Evolutionary conservation across 2,797 vertebrate species (phyloP).

Genomic region (Microcaecilia unicolor): DNA sequence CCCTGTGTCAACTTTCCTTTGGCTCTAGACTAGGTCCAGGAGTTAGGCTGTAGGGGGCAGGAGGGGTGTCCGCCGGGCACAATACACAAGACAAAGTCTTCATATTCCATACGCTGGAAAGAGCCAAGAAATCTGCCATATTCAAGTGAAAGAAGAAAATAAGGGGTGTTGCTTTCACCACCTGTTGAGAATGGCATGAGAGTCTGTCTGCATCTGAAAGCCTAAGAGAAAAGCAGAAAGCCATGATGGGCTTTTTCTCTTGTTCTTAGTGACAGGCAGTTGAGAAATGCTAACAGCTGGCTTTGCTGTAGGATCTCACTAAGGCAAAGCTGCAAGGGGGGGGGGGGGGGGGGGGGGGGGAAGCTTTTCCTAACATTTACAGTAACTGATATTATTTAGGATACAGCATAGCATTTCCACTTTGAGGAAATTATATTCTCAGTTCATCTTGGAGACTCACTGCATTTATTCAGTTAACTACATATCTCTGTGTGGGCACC

Average conservation of each 20-base stretch:
- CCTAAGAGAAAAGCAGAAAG: conserved; percentile 19
- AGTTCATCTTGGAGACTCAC: conserved; percentile 37
- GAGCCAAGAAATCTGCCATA: neutral
- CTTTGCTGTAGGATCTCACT: conserved; percentile 27
- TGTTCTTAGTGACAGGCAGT: conserved; percentile 13
- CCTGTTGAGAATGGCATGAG: conserved; percentile 9
- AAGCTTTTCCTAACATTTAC: conserved; percentile 32
- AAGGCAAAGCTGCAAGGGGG: conserved; percentile 43
- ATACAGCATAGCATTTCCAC: conserved; percentile 37
- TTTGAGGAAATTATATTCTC: conserved; percentile 68
- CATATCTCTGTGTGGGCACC: neutral
- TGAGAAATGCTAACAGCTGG: conserved; percentile 43
- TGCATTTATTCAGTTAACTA: conserved; percentile 8
- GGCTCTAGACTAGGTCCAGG: no score
- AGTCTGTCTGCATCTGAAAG: conserved; percentile 4
- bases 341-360: no score
- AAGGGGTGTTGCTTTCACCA: neutral
- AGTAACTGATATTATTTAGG: conserved; percentile 37
- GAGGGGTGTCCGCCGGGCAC: no score
- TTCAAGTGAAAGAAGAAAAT: neutral
- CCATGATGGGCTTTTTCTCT: conserved; percentile 5
- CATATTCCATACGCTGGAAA: no score
- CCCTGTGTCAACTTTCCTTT: no score
- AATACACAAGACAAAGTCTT: no score
- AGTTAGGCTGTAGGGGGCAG: no score